Base-by-base conservation (phyloP, 2,113 vertebrate species). In the Cardinalis cardinalis region DNA sequence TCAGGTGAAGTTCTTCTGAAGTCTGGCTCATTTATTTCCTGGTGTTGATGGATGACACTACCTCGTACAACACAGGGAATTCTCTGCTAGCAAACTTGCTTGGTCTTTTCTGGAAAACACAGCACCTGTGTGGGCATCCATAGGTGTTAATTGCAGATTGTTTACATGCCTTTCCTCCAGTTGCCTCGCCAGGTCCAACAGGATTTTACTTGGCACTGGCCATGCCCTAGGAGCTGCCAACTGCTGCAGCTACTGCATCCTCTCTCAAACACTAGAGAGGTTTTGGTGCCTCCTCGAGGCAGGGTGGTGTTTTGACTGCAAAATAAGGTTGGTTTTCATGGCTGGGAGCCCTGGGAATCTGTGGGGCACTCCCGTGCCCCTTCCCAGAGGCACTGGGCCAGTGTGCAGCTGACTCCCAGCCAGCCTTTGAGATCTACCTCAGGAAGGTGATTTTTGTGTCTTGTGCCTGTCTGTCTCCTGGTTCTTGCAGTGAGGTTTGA, bases 371-470 rank as follows among this genome's bases (percentile, higher is more conserved):
- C 4, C 26, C 18, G 12, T 77, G 44, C 28, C 38, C 59, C 18
- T 68, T 73, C 43, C 32, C 1, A 6, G 24, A 19, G 18, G 7
- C 41, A 34, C n/a, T 65, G 12, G 51, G 31, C 16, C 29, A 14
- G 7, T 21, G 10, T 11, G 6, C 59, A 49, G 23, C 36, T 15
- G 23, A 36, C 18, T 40, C 8, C 36, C 12, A 3, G 0, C 10
- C 0, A 1, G 56, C 46, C 71, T 82, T n/a, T 48, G 41, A 32
- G 44, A 48, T 73, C 56, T 82, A 14, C 16, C 23, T 78, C 43
- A 38, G 36, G 26, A 59, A 53, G 5, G 4, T 28, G 58, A 48
- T 61, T 36, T 78, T 74, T 36, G 40, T 52, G 51, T 49, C 49
- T 64, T 41, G 38, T 31, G 34, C 14, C 21, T 9, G 7, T 26